phyloP scores from a whole-genome alignment of 2,888 invertebrate species.

The Drosophila cracens region DNA sequence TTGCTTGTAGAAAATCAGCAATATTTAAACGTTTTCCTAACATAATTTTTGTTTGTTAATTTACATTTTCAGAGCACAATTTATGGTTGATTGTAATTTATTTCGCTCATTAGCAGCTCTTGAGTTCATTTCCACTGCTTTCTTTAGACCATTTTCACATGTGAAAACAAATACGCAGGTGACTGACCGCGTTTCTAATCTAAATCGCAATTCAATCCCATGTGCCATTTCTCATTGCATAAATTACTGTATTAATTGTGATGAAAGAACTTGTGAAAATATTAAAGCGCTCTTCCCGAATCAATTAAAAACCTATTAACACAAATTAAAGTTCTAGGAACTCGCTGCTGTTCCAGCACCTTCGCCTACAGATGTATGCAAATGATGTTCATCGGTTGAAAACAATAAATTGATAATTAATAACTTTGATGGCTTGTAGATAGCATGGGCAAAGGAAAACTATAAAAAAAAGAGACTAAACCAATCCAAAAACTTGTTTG shows the following conservation, averaged over 20 bases:
- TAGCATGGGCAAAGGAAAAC: slow-evolving; percentile 11
- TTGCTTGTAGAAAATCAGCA: background rate
- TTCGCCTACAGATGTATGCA: slow-evolving; percentile 24
- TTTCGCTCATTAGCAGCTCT: background rate
- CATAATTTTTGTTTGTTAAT: background rate
- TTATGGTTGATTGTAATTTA: background rate
- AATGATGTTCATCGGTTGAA: slow-evolving; percentile 58
- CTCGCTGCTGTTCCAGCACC: slow-evolving; percentile 21
- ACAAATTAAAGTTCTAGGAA: slow-evolving; percentile 21
- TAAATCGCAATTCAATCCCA: slow-evolving; percentile 10
- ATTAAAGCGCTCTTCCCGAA: slow-evolving; percentile 73
- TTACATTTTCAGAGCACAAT: background rate
- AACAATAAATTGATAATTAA: slow-evolving; percentile 73
- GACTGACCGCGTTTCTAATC: slow-evolving; percentile 51
- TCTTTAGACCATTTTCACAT: background rate
- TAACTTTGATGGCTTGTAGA: slow-evolving; percentile 58
- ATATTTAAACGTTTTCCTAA: background rate
- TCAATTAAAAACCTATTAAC: slow-evolving; percentile 74
- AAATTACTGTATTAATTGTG: slow-evolving; percentile 36
- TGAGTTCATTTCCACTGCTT: slow-evolving; percentile 15
- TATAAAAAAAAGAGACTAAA: slow-evolving; percentile 11
- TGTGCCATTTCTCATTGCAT: slow-evolving; percentile 59
- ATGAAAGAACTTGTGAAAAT: slow-evolving; percentile 65
- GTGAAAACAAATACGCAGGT: slow-evolving; percentile 29
- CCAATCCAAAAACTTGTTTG: slow-evolving; percentile 53